A percentile compares a stretch with the other conserved stretches of the same genome.
Conservation (phyloP, 2,888 invertebrate genomes). For the Proisotoma minuta region DNA sequence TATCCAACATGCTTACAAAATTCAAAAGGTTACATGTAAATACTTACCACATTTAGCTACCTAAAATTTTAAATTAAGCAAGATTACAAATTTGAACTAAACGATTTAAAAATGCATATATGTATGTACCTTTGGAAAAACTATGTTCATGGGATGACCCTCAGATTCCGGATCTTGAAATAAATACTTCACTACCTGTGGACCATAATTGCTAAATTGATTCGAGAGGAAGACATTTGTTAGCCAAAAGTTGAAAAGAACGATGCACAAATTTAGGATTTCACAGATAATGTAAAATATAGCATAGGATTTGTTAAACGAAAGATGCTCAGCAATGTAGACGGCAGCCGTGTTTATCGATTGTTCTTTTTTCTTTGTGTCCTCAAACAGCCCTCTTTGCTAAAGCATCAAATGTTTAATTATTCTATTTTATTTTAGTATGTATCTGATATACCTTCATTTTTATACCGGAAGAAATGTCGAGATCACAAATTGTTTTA, state of each 20-base stretch:
- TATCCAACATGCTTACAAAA: too few species aligned
- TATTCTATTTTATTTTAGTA: too few species aligned
- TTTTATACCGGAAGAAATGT: constrained; percentile 29
- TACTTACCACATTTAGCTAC: too few species aligned
- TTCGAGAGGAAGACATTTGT: constrained; percentile 48
- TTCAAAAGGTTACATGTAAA: too few species aligned
- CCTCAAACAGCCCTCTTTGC: constrained; percentile 2
- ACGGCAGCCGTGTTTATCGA: constrained; percentile 31
- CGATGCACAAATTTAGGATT: constrained; percentile 48
- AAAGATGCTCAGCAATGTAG: constrained; percentile 37
- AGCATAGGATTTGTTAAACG: constrained; percentile 40
- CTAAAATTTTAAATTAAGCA: too few species aligned
- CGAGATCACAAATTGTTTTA: constrained; percentile 37
- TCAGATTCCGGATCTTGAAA: constrained; percentile 39
- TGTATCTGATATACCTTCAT: constrained; percentile 40
- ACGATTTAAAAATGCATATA: too few species aligned
- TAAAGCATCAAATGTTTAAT: not conserved
- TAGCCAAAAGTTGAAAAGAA: constrained; percentile 49
- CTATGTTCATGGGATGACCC: constrained; percentile 42
- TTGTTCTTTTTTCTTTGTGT: constrained; percentile 20
- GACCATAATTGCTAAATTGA: constrained; percentile 48
- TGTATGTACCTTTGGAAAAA: constrained; percentile 48
- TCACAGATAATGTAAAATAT: constrained; percentile 46
- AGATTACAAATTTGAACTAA: too few species aligned
- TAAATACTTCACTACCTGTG: constrained; percentile 47